Conservation (phyloP, 2,113 vertebrate species). For the Otolemur garnettii region DNA sequence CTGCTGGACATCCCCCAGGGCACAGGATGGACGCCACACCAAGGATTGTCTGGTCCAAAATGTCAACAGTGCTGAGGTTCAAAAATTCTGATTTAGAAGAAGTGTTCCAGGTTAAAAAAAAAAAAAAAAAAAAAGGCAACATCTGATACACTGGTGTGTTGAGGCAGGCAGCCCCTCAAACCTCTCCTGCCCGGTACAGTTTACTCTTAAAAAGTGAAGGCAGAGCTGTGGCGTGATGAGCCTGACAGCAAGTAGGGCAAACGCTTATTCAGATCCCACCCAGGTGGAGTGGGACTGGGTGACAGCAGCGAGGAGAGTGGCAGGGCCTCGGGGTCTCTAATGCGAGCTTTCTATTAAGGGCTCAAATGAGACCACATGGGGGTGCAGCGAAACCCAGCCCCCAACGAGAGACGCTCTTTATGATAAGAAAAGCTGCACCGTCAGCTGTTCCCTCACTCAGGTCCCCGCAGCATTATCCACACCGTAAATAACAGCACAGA, state of each 20-base stretch:
- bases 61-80: not conserved
- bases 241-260: not conserved
- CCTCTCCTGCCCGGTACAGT: accelerated
- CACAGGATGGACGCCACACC: not conserved
- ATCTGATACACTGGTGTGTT: not conserved
- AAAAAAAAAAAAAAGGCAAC: not conserved
- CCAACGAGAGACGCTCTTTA: not conserved
- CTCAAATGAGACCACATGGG: not conserved
- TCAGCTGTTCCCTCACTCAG: not conserved
- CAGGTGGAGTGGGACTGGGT: not conserved
- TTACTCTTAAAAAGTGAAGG: not conserved
- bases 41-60: not conserved
- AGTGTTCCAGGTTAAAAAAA: not conserved
- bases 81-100: not conserved
- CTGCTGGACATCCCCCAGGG: not conserved
- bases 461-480: not conserved
- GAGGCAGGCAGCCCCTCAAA: not conserved
- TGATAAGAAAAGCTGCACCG: not conserved
- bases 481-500: slow-evolving; percentile 14
- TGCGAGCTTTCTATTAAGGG: not conserved
- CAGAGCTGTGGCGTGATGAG: not conserved
- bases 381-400: not conserved
- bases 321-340: not conserved
- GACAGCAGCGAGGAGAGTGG: too few species aligned
- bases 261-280: not conserved